A percentile compares a stretch with the other conserved stretches of the same genome.
phyloP scores from a whole-genome alignment of 2,888 invertebrate genomes.

The Toxonevra muliebris region DNA sequence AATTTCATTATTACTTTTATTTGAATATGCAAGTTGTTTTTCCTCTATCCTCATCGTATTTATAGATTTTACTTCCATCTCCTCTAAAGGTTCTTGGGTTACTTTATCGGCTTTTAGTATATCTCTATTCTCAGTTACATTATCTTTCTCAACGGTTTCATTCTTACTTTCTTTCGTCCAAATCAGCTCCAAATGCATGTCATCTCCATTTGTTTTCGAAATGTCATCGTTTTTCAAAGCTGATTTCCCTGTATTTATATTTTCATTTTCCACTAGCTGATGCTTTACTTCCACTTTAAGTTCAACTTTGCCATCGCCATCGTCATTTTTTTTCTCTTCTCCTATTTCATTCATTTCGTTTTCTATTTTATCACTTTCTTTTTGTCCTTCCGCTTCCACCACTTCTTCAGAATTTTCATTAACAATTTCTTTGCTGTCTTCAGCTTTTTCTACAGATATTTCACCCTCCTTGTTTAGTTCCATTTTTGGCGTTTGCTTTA shows the following conservation, averaged over 20 bases:
- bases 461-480: not conserved
- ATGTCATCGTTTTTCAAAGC: not conserved
- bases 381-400: not conserved
- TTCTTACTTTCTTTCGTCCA: not conserved
- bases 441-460: not conserved
- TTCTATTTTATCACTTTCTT: not conserved
- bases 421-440: conserved; percentile 3
- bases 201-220: not conserved
- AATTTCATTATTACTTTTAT: not conserved
- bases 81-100: not conserved
- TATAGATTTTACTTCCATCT: no score
- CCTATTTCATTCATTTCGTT: conserved; percentile 16
- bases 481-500: conserved; percentile 48
- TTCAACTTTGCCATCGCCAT: not conserved
- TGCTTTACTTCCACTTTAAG: not conserved
- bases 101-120: not conserved
- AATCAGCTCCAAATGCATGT: not conserved
- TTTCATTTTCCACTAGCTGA: not conserved
- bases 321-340: conserved; percentile 12
- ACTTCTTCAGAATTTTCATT: conserved; percentile 2
- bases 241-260: not conserved
- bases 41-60: not conserved
- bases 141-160: not conserved
- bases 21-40: not conserved
- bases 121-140: not conserved